phyloP scores from a whole-genome alignment of 2,797 vertebrate genomes.

The Buphagus erythrorhynchus region DNA sequence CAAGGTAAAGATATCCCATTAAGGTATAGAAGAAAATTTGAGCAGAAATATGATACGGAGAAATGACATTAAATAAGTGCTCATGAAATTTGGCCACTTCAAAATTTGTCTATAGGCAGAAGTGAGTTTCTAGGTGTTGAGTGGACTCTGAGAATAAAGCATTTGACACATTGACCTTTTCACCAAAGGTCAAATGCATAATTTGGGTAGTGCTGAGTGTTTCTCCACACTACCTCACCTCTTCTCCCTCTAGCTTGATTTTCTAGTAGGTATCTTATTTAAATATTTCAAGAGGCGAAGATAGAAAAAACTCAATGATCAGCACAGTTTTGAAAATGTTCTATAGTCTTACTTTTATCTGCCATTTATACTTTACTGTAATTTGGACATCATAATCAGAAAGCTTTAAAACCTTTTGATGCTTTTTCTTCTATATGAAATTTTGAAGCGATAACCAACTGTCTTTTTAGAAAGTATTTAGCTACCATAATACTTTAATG shows the following conservation, averaged over 20 bases:
- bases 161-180: slow-evolving; percentile 37
- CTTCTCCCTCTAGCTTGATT: neutral
- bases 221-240: neutral
- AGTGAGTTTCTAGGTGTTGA: slow-evolving; percentile 22
- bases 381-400: neutral
- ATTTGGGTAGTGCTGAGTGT: neutral
- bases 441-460: slow-evolving; percentile 15
- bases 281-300: slow-evolving; percentile 13
- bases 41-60: neutral
- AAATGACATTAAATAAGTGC: neutral
- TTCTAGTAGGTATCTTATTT: neutral
- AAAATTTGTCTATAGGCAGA: neutral
- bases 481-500: slow-evolving; percentile 70
- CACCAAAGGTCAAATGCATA: slow-evolving; percentile 35
- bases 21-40: neutral
- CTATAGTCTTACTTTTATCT: neutral
- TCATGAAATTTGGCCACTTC: neutral
- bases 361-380: neutral
- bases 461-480: slow-evolving; percentile 67
- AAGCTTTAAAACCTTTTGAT: neutral
- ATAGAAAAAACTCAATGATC: neutral
- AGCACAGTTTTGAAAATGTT: neutral
- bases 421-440: neutral
- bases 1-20: neutral
- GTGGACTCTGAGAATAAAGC: neutral